Percentiles rank a stretch among this genome's conserved stretches.
Evolutionary conservation across 2,888 invertebrate genomes (phyloP).

Genomic region (Empis stercorea): DNA sequence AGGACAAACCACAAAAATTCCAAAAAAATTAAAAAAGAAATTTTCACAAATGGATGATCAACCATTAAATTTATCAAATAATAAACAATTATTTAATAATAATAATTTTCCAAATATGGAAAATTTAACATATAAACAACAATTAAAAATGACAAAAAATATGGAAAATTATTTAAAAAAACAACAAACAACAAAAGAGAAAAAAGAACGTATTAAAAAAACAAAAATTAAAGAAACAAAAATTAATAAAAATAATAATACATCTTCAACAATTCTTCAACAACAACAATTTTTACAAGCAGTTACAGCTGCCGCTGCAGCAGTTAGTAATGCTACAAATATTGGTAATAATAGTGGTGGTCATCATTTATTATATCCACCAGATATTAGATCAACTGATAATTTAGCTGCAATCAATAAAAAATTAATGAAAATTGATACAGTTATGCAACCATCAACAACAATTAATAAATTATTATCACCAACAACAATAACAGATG

Average conservation of each 20-base stretch:
- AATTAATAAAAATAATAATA: not conserved
- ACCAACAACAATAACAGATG: constrained; percentile 3
- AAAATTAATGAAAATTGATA: constrained; percentile 37
- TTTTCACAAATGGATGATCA: constrained; percentile 4
- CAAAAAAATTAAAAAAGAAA: not conserved
- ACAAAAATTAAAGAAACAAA: not conserved
- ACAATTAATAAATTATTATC: constrained; percentile 11
- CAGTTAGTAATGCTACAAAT: constrained; percentile 7
- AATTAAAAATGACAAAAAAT: not conserved
- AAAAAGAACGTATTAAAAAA: constrained; percentile 7
- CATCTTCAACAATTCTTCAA: not conserved
- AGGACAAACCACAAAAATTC: not conserved
- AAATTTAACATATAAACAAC: not conserved
- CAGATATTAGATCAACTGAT: constrained; percentile 12
- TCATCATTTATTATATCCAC: not conserved
- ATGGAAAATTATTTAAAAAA: not conserved
- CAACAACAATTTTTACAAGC: constrained; percentile 10
- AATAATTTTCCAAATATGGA: not conserved
- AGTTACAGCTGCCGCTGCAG: constrained; percentile 1
- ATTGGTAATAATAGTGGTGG: constrained; percentile 6
- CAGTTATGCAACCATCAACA: constrained; percentile 20
- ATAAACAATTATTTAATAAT: not conserved
- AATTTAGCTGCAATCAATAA: constrained; percentile 27
- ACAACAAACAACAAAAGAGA: constrained; percentile 1
- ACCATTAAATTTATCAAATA: constrained; percentile 10